A percentile compares a stretch with the other conserved stretches of the same genome.
Evolutionary conservation across 2,888 invertebrate genomes (phyloP).

Genomic region (Xylophagus ater): DNA sequence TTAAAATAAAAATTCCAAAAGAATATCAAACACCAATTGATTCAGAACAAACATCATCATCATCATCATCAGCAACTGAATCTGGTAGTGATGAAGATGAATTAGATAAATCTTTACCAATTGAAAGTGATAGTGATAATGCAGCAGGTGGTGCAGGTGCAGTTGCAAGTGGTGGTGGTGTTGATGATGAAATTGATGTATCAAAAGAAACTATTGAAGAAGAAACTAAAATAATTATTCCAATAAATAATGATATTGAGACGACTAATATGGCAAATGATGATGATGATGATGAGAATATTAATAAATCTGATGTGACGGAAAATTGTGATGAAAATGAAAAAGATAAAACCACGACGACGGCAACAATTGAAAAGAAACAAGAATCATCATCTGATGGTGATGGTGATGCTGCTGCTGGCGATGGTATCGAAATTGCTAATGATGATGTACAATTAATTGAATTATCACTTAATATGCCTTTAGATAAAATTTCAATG

Average conservation of each 20-base stretch:
- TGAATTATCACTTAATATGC: slow-evolving; percentile 61
- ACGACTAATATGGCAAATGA: slow-evolving; percentile 2
- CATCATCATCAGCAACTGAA: too few species aligned
- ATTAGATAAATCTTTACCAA: slow-evolving; percentile 17
- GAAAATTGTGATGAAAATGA: slow-evolving; percentile 22
- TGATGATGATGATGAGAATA: slow-evolving; percentile 8
- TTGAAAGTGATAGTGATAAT: slow-evolving; percentile 10
- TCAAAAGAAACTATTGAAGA: slow-evolving; percentile 6
- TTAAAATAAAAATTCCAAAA: slow-evolving; percentile 55
- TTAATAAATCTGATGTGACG: background rate
- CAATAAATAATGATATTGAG: background rate
- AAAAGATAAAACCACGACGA: slow-evolving; percentile 28
- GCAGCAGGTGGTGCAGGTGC: slow-evolving; percentile 10
- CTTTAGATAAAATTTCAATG: slow-evolving; percentile 62
- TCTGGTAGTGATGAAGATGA: slow-evolving; percentile 33
- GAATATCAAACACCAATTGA: slow-evolving; percentile 40
- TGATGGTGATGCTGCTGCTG: slow-evolving; percentile 16
- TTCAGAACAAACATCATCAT: slow-evolving; percentile 32
- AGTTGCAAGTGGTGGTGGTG: slow-evolving; percentile 30
- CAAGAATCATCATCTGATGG: slow-evolving; percentile 17
- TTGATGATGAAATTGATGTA: slow-evolving; percentile 24
- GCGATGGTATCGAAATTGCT: slow-evolving; percentile 45
- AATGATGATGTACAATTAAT: slow-evolving; percentile 53
- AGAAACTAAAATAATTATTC: slow-evolving; percentile 1
- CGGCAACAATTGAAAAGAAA: slow-evolving; percentile 32